Conservation (phyloP, 2,888 invertebrate species). For the Clusia tigrina region DNA sequence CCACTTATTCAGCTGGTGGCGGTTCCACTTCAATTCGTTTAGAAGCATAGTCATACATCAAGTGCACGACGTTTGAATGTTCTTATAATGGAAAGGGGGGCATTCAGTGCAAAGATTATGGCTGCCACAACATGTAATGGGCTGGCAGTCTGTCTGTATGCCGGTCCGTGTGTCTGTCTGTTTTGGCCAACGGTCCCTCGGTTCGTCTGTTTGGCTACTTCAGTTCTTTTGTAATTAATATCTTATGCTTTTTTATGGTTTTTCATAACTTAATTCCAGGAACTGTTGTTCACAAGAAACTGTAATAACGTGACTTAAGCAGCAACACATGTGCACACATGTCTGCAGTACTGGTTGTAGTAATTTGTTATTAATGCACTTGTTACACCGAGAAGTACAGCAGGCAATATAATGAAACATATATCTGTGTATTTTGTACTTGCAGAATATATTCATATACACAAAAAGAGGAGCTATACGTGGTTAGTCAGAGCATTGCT, state of each 20-base stretch:
- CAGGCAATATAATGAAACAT: no score
- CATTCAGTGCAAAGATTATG: neutral
- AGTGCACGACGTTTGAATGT: no score
- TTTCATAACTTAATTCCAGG: conserved; percentile 1
- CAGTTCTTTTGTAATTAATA: neutral
- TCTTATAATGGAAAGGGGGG: no score
- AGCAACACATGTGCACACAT: neutral
- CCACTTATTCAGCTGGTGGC: neutral
- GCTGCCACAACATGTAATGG: neutral
- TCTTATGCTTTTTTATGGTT: neutral
- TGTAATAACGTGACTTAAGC: neutral
- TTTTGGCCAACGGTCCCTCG: neutral
- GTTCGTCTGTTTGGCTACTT: neutral
- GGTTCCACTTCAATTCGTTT: neutral
- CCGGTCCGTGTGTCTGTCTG: no score
- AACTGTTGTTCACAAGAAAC: neutral
- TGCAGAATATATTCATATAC: no score
- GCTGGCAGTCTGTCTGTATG: neutral
- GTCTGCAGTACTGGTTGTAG: no score
- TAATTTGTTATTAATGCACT: no score
- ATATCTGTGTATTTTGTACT: no score
- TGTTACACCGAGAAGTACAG: no score
- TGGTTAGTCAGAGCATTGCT: no score
- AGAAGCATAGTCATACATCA: no score
- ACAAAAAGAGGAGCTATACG: no score